Evolutionary conservation across 2,888 invertebrate genomes (phyloP), one percentile per base, ranked within the genome.

Genomic region (Lasioglossum pauxillum): DNA sequence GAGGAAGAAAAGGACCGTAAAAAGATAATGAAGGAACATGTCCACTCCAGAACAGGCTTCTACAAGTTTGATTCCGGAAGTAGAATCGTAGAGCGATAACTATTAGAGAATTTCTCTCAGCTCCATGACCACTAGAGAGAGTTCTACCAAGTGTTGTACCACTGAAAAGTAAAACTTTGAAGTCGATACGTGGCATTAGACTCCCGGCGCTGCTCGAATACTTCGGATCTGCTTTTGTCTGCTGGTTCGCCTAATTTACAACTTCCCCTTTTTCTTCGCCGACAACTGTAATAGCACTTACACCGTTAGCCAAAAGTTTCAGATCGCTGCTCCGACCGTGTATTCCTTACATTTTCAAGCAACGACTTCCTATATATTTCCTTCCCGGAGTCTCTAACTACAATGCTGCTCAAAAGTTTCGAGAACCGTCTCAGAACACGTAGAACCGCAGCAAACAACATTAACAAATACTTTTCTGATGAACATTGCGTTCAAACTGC

Each of bases 181-280:
- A 67, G 67, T 31, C 67, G 67, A 67, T 67, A 67, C 67, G 35
- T 67, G 3, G 67, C 31, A 67, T 67, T 67, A 67, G 67, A 67
- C 67, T 35, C 67, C 67, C 31, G 35, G 31, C 19, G 19, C 35
- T 19, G 35, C 31, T 35, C 35, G 67, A 31, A 67, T 67, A 67
- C 67, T 67, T 67, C 67, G 67, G 60, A 67, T 67, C 67, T 35
- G 35, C 67, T 67, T 67, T 67, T 67, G 67, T 67, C 67, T 67
- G 67, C 19, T 31, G 31, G 31, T 19, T 67, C 67, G 67, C 67
- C 67, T 67, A 67, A 67, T 67, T 67, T 67, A 67, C 67, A 67
- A 67, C 67, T 31, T 67, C 67, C 67, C 60, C 67, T 67, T 35
- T 67, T 67, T 35, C 67, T 67, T 67, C 35, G 67, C 67, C 35